These are phyloP conservation scores for Drosophila putrida DNA, from an alignment of 2,888 invertebrate species.

Conservation along the genomic window DNA sequence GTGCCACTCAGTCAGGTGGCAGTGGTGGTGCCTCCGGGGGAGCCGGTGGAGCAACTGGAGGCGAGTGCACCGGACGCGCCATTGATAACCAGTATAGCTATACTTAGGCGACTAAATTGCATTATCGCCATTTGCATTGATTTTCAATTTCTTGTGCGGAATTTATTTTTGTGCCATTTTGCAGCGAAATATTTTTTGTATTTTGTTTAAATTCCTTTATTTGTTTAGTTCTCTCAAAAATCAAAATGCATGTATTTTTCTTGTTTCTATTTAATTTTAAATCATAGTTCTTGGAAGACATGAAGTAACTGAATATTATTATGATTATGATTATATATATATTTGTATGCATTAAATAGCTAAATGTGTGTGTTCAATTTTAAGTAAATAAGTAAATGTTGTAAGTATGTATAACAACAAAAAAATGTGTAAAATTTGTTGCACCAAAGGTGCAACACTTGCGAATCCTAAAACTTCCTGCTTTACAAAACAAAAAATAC, in stretches of 20 bases:
- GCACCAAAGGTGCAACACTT: slow-evolving; percentile 72
- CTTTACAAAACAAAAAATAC: slow-evolving; percentile 67
- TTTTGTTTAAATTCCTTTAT: slow-evolving; percentile 39
- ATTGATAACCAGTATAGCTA: slow-evolving; percentile 94
- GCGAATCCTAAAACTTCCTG: slow-evolving; percentile 82
- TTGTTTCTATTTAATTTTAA: slow-evolving; percentile 66
- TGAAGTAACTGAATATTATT: slow-evolving; percentile 78
- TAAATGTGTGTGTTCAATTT: slow-evolving; percentile 81
- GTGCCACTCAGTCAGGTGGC: slow-evolving; percentile 14
- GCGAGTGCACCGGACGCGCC: slow-evolving; percentile 86
- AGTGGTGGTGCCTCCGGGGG: slow-evolving; percentile 20
- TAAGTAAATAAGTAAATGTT: slow-evolving; percentile 70
- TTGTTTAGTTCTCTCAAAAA: slow-evolving; percentile 25
- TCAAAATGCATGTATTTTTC: slow-evolving; percentile 29
- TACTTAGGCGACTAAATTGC: slow-evolving; percentile 85
- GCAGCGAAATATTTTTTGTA: slow-evolving; percentile 51
- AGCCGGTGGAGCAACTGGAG: slow-evolving; percentile 34
- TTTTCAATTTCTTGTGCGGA: slow-evolving; percentile 60
- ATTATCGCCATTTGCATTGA: slow-evolving; percentile 35
- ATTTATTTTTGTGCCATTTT: slow-evolving; percentile 75
- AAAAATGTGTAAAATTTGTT: slow-evolving; percentile 61
- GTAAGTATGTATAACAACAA: slow-evolving; percentile 63
- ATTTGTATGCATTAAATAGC: slow-evolving; percentile 71
- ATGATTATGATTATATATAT: slow-evolving; percentile 42
- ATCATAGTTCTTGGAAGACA: slow-evolving; percentile 59